phyloP scores from a whole-genome alignment of 2,888 invertebrate genomes.

The Nymphalis polychloros region DNA sequence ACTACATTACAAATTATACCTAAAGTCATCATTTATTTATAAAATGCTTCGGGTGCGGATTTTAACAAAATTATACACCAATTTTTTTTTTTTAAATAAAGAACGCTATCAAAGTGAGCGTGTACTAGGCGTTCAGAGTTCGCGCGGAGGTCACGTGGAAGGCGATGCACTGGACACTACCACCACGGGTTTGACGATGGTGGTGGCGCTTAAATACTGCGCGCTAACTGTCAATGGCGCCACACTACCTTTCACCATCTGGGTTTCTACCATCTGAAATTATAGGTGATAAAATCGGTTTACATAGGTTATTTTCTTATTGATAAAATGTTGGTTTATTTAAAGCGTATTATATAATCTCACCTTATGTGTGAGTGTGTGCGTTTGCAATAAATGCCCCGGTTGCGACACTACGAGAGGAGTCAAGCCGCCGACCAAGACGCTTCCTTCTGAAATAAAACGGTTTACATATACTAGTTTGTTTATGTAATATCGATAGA shows the following conservation, averaged over 20 bases:
- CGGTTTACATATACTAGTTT: not conserved
- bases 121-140: constrained; percentile 44
- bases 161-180: constrained; percentile 76
- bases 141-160: constrained; percentile 34
- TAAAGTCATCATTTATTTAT: too few species aligned
- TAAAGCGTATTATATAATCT: not conserved
- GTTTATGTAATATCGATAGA: too few species aligned
- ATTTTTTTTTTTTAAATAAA: not conserved
- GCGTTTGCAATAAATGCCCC: constrained; percentile 83
- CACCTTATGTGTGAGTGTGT: constrained; percentile 86
- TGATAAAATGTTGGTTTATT: not conserved
- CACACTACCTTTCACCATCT: constrained; percentile 81
- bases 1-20: too few species aligned
- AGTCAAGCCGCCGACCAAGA: constrained; percentile 79
- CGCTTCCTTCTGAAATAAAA: constrained; percentile 55
- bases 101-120: constrained; percentile 16
- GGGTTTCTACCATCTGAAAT: constrained; percentile 73
- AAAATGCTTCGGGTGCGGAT: too few species aligned
- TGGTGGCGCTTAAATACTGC: constrained; percentile 84
- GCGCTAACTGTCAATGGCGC: constrained; percentile 85
- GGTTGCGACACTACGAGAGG: constrained; percentile 86
- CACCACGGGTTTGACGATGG: constrained; percentile 86
- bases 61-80: not conserved
- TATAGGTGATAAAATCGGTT: not conserved
- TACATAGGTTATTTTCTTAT: not conserved